Conservation (phyloP, 2,113 vertebrate genomes). For the Dipodomys merriami region DNA sequence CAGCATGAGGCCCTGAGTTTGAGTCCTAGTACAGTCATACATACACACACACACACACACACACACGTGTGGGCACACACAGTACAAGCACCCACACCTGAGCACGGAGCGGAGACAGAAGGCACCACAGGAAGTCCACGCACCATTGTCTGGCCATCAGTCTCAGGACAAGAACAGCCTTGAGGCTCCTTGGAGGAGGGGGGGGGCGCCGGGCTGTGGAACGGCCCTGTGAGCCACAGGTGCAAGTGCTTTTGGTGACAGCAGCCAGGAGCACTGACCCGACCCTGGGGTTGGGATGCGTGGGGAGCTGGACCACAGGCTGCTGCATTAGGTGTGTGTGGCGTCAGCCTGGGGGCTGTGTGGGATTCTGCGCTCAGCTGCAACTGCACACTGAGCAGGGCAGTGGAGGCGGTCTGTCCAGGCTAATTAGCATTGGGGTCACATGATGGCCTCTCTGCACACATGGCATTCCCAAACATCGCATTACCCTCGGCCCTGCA, state of each 20-base stretch:
- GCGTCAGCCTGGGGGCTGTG: not conserved
- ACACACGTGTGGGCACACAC: no score
- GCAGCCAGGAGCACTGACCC: accelerated
- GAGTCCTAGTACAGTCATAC: no score
- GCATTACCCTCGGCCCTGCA: no score
- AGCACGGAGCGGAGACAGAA: not conserved
- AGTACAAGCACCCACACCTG: not conserved
- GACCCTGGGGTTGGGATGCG: accelerated
- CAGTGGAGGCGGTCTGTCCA: not conserved
- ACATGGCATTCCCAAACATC: no score
- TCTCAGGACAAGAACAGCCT: not conserved
- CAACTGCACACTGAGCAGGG: not conserved
- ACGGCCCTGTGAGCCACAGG: not conserved
- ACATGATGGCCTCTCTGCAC: not conserved
- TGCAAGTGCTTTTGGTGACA: accelerated
- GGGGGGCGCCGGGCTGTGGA: no score
- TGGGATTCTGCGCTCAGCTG: not conserved
- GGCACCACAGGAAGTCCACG: no score
- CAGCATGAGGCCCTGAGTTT: no score
- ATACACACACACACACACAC: no score
- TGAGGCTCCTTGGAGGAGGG: not conserved
- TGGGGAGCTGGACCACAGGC: not conserved
- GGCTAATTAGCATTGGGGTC: not conserved
- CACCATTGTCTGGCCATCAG: not conserved
- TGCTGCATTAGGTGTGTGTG: no score